Base-by-base conservation (phyloP, 53 echinoderm and acorn worm genomes). In the Paracentrotus lividus region DNA sequence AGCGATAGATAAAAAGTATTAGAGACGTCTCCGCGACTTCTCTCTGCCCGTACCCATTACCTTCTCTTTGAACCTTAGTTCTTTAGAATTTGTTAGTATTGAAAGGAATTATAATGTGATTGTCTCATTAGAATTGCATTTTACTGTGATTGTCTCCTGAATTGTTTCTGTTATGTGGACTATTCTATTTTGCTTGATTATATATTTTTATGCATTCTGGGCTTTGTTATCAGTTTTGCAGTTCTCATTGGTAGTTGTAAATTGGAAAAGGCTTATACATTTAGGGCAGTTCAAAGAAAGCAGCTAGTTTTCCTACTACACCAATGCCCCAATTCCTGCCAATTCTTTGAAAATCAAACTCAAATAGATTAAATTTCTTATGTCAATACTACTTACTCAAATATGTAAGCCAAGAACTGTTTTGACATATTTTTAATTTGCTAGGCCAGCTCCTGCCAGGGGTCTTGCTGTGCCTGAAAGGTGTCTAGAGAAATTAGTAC, bases 341-440 rank as follows among this genome's bases (percentile, higher is more conserved):
- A 13, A 43, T 89, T 89, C 64, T 57, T 65, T 89, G 43, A 57
- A 89, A 89, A 64, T 64, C 89, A 59, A 89, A 65, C 36, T 89
- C 89, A 89, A 54, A 89, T 89, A 64, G 43, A 89, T 64, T 61
- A 38, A 89, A 44, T 89, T 61, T 64, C 89, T 43, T 89, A 27
- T 89, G 89, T 64, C 89, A 89, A 89, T 26, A 64, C 42, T 1
- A 32, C 15, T 89, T 89, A 89, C 23, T 40, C 57, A 27, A 14
- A 27, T 14, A 43, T 89, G 89, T 42, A 89, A 89, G 65, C 38
- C 89, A 44, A 89, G 65, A 89, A 58, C 89, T 24, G 89, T 26
- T 59, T 8, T 64, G 65, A 89, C 66, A 89, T 89, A 64, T 89
- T 64, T 89, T 89, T 64, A 89, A 89, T 89, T 89, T 89, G 64